Conservation (phyloP, 2,113 vertebrate species). For the Syngnathus floridae region DNA sequence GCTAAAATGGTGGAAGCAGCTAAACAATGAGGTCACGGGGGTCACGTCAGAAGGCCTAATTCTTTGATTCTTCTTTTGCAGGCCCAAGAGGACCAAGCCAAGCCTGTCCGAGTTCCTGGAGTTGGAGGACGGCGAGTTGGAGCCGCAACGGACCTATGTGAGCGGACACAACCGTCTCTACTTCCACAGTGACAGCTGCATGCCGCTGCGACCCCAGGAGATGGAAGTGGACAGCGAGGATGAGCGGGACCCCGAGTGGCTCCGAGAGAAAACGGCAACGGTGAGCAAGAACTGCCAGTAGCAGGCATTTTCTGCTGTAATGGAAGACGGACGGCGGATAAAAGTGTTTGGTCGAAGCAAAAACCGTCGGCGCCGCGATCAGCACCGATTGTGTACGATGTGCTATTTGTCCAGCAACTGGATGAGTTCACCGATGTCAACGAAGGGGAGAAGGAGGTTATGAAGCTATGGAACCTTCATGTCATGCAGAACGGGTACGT, state of each 20-base stretch:
- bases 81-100: slow-evolving; percentile 94
- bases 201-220: slow-evolving; percentile 94
- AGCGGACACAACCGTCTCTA: slow-evolving; percentile 97
- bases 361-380: no score
- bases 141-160: slow-evolving; percentile 94
- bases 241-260: slow-evolving; percentile 93
- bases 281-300: slow-evolving; percentile 60
- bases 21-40: neutral
- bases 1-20: neutral
- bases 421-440: slow-evolving; percentile 99
- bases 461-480: slow-evolving; percentile 99
- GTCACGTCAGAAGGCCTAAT: neutral
- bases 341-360: no score
- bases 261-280: slow-evolving; percentile 94
- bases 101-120: slow-evolving; percentile 97
- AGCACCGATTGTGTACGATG: neutral
- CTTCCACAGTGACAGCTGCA: slow-evolving; percentile 97
- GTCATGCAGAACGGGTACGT: slow-evolving; percentile 95
- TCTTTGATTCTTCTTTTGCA: slow-evolving; percentile 30
- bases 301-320: neutral
- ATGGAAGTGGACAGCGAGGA: slow-evolving; percentile 98
- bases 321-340: neutral
- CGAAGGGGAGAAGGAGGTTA: slow-evolving; percentile 98
- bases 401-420: slow-evolving; percentile 79
- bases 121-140: slow-evolving; percentile 92